Evolutionary conservation across 2,888 invertebrate genomes (phyloP).

Genomic region (Tipula unca): DNA sequence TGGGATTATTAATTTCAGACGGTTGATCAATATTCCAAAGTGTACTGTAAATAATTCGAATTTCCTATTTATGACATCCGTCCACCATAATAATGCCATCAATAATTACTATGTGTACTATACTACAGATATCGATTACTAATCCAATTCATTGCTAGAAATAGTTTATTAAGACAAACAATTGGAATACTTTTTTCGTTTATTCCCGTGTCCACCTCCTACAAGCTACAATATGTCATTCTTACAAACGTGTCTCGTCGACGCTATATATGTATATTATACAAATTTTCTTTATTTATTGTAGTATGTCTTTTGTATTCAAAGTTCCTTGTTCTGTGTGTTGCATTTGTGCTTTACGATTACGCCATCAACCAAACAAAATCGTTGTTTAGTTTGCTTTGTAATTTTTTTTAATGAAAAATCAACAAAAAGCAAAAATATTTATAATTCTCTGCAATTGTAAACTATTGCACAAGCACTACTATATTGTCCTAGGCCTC

Average conservation of each 20-base stretch:
- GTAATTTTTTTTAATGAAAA: not conserved
- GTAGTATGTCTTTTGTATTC: not conserved
- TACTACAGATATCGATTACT: not conserved
- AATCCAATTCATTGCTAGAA: not conserved
- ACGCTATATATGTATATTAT: not conserved
- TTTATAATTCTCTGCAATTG: not conserved
- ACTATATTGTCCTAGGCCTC: constrained; percentile 9
- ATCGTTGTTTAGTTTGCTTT: not conserved
- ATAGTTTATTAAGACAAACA: not conserved
- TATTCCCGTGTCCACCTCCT: not conserved
- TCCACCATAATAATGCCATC: too few relatives aligned
- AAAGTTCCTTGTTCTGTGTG: not conserved
- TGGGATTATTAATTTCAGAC: too few relatives aligned
- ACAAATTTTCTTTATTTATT: not conserved
- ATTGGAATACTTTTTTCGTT: not conserved
- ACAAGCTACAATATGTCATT: not conserved
- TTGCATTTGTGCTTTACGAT: not conserved
- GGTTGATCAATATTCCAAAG: too few relatives aligned
- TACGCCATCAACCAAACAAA: constrained; percentile 14
- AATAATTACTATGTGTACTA: not conserved
- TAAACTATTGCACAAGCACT: constrained; percentile 9
- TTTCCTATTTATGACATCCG: too few relatives aligned
- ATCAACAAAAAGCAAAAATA: not conserved
- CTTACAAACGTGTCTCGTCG: not conserved
- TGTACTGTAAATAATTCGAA: too few relatives aligned